Evolutionary conservation across 2,888 invertebrate genomes (phyloP), one percentile per base, ranked within the genome.

Genomic region (Drosophila phalerata): DNA sequence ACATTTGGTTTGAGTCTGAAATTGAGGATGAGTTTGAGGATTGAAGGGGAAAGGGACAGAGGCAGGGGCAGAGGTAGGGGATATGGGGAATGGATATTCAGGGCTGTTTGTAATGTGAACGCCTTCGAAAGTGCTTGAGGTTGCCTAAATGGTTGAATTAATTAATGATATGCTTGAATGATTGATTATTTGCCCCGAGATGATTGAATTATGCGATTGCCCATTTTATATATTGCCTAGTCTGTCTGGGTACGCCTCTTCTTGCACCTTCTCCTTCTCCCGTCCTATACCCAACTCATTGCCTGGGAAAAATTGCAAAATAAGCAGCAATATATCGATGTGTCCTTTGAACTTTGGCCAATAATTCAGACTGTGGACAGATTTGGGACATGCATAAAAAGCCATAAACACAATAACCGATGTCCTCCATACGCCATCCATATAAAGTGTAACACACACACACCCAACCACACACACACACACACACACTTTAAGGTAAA

Each of bases 121-220:
- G 75, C 67, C 69, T 71, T 56, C 52, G 51, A 60, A 58, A 65
- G 76, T 71, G 76, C 67, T 77, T 85, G 75, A 52, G 83, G 72
- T 78, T 74, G 72, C 76, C 76, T 83, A 85, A 83, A 83, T 81
- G 86, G 56, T 73, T 71, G 83, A 78, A 84, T 84, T 84, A 84
- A 84, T 84, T 84, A 84, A 84, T 84, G 86, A 83, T 77, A 75
- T 71, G 79, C 84, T 79, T 64, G 71, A 86, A 86, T 84, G 84
- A 84, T 84, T 84, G 84, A 86, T 84, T 79, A 81, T 81, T 73
- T 83, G 69, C 40, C 43, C 38, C 30, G 25, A 74, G 79, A 86
- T 81, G 87, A 85, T 85, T 85, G 81, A 86, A 86, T 85, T 85
- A 85, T 86, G 81, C 68, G 63, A 69, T 68, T 69, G 55, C 60